These are phyloP conservation scores for Drosophila lowei DNA, from an alignment of 1,140 invertebrate species.

Conservation along the genomic window DNA sequence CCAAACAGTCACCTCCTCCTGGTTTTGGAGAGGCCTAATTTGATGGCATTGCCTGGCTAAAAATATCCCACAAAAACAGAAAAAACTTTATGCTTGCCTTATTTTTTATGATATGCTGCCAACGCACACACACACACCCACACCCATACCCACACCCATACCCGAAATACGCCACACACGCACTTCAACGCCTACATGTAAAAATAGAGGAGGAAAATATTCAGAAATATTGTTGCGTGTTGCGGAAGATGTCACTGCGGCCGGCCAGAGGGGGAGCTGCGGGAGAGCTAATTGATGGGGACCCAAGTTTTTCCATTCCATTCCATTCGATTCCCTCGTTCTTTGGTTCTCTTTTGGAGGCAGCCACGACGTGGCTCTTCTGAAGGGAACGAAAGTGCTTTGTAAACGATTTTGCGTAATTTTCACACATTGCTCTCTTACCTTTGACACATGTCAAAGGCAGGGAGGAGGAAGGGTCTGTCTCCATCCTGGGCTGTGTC, in stretches of 20 bases:
- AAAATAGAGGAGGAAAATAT: conserved; percentile 66
- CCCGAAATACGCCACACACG: not conserved
- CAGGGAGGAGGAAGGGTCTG: conserved; percentile 4
- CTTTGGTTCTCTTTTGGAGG: not conserved
- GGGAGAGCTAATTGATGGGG: conserved; percentile 74
- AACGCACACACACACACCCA: conserved; percentile 39
- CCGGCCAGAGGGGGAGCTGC: conserved; percentile 14
- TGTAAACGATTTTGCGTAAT: conserved; percentile 59
- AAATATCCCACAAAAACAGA: conserved; percentile 28
- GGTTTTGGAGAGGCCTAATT: conserved; percentile 65
- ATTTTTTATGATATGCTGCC: conserved; percentile 46
- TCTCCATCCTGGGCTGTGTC: conserved; percentile 5
- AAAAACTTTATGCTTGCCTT: conserved; percentile 26
- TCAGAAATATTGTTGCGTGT: conserved; percentile 41
- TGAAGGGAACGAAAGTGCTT: conserved; percentile 8
- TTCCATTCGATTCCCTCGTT: conserved; percentile 4
- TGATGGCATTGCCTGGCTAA: conserved; percentile 42
- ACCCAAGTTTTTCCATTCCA: conserved; percentile 18
- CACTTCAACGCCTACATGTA: conserved; percentile 55
- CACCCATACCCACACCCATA: conserved; percentile 11
- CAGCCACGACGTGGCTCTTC: not conserved
- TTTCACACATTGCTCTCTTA: conserved; percentile 63
- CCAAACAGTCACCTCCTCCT: conserved; percentile 7
- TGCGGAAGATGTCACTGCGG: conserved; percentile 47
- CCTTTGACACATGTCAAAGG: conserved; percentile 74